Evolutionary conservation across 1,140 invertebrate genomes (phyloP).

Genomic region (Goniozus legneri): DNA sequence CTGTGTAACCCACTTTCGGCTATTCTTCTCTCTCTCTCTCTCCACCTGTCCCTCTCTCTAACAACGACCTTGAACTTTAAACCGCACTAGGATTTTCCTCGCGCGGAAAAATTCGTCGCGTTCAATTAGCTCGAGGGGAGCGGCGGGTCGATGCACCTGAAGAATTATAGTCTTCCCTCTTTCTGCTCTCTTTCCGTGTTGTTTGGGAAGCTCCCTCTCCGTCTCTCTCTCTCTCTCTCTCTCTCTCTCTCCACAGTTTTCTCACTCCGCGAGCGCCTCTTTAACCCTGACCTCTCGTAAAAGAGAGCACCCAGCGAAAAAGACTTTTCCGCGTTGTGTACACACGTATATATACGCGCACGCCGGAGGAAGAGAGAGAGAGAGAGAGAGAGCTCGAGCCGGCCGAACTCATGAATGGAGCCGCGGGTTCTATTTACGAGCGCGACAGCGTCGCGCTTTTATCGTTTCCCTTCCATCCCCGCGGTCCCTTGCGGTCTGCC

Average conservation of each 20-base stretch:
- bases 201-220: too few species aligned
- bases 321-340: conserved; percentile 44
- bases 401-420: conserved; percentile 49
- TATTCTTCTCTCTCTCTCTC: neutral
- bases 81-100: too few species aligned
- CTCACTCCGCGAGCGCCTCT: conserved; percentile 34
- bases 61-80: too few species aligned
- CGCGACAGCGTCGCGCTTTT: conserved; percentile 34
- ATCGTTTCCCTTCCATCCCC: conserved; percentile 24
- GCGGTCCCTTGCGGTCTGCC: conserved; percentile 10
- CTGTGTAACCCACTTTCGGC: too few species aligned
- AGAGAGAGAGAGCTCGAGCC: too few species aligned
- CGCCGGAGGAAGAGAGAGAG: too few species aligned
- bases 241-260: neutral
- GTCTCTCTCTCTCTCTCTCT: neutral
- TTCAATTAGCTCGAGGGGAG: too few species aligned
- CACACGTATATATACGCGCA: too few species aligned
- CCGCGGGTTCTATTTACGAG: conserved; percentile 43
- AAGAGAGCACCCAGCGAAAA: conserved; percentile 37
- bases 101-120: too few species aligned
- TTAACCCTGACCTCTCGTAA: conserved; percentile 45
- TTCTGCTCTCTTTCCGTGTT: too few species aligned
- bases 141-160: too few species aligned
- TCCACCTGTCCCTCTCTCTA: neutral
- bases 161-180: too few species aligned